Base-by-base conservation (phyloP, 2,113 vertebrate species). In the Riparia riparia region DNA sequence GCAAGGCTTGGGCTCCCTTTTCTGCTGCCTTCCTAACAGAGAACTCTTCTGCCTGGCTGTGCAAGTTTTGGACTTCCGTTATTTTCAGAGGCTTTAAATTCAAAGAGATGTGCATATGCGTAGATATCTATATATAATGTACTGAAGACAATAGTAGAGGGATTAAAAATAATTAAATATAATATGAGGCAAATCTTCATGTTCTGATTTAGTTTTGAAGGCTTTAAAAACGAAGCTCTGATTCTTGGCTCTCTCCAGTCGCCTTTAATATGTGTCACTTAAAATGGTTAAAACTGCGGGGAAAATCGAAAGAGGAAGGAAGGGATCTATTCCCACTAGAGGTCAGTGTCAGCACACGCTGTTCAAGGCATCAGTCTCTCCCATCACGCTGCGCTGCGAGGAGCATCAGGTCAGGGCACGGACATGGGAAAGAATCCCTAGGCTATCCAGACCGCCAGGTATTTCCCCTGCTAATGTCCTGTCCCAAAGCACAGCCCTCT, bases 281-380 rank as follows among this genome's bases (percentile, higher is more conserved):
- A 50, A 76, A 74, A 53, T 14, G 45, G 54, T 65, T 72, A 82
- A 66, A 87, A 77, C 53, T 22, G 63, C 54, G 44, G 58, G 68
- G 50, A 15, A 60, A 87, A 89, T 31, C 21, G 4, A 3, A n/a
- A 28, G 32, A 53, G 21, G 10, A 2, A 53, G 21, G 10, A 2
- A 24, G 31, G 25, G 39, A 24, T 34, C 14, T 71, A 0, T 53
- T 92, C 82, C 95, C 96, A 60, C 88, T 94, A 97, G 96, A 90
- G 90, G 96, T 93, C 96, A 92, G 88, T 92, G 92, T 83, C 57
- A 68, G 26, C 88, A 68, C 92, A 65, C 3, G 1, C 25, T 50
- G 17, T 64, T 76, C 18, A 32, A 70, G 37, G 42, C 32, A 74
- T 17, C 19, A 6, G 25, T 1, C 45, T 64, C 22, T 50, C 44